Evolutionary conservation across 2,797 vertebrate genomes (phyloP), one percentile per base, ranked within the genome.

Genomic region (Siniperca obscura): DNA sequence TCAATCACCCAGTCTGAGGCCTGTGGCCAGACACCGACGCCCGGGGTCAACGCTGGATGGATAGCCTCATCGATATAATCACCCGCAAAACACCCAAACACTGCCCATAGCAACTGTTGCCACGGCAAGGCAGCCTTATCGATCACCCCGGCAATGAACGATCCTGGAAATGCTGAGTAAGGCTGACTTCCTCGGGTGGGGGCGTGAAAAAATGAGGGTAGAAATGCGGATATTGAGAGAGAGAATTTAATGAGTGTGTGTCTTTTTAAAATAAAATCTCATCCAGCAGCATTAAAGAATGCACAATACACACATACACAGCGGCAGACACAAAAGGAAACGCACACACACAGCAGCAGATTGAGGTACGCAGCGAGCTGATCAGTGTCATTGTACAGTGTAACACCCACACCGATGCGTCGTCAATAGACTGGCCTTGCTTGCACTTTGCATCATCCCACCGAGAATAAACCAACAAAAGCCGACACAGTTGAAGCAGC

Each of bases 121-220:
- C 69, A 48, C 22, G 16, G 66, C 27, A 40, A 25, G 5, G 34
- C 50, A 12, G 75, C 75, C 56, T 12, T 5, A 87, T 88, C 46
- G 46, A 91, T 88, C 78, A 25, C 19, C 11, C 7, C 8, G 13
- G 60, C 48, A 59, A 79, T 7, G 21, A 83, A 65, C 22, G 11
- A 59, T 84, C 70, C 64, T 56, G 76, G 74, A 87, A 78, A 85
- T 17, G 81, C 82, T 62, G 87, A 83, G n/a, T 77, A 64, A 78
- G 66, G 36, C 11, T 0, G 4, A 25, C 16, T 4, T 40, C 48
- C 10, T 30, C 1, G 7, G 53, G 30, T 1, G 53, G 2, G 42
- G 21, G 66, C 3, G 22, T 3, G 19, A 38, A 30, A 56, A 46
- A 0, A 27, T 34, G 10, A 19, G 4, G 27, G 46, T 2, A 9